A percentile compares a stretch with the other conserved stretches of the same genome.
These are phyloP conservation scores for Campopleginae sp. DNA, from an alignment of 2,888 invertebrate species.

Conservation along the genomic window DNA sequence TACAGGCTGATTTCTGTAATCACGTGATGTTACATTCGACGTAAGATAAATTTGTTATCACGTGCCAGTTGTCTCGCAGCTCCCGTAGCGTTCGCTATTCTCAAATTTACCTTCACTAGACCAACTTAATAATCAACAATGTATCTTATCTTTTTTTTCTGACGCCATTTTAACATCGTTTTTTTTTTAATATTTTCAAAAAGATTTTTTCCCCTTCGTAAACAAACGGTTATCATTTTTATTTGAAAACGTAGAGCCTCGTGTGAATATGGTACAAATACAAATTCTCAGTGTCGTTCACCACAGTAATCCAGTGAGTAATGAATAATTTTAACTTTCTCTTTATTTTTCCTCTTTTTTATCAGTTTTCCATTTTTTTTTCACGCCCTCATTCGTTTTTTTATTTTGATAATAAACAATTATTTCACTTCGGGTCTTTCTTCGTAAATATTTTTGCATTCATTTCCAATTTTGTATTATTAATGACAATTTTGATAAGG, in stretches of 20 bases:
- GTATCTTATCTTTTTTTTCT: slow-evolving; percentile 22
- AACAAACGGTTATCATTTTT: background rate
- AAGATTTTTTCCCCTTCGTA: background rate
- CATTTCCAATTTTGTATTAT: background rate
- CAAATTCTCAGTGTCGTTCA: slow-evolving; percentile 78
- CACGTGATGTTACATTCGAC: slow-evolving; percentile 75
- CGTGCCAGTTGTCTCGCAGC: slow-evolving; percentile 75
- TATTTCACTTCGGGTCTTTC: background rate
- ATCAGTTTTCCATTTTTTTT: background rate
- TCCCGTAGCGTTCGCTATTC: slow-evolving; percentile 66
- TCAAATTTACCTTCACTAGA: slow-evolving; percentile 18
- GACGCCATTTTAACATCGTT: background rate
- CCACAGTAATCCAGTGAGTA: slow-evolving; percentile 78
- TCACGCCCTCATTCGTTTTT: background rate
- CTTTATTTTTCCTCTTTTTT: background rate
- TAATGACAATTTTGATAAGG: slow-evolving; percentile 28
- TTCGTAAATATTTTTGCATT: background rate
- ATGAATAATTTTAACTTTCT: background rate
- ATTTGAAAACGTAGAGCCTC: background rate
- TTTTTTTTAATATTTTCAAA: background rate
- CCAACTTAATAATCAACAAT: slow-evolving; percentile 49
- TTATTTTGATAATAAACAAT: background rate
- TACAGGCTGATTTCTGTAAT: slow-evolving; percentile 70
- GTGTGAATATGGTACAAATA: slow-evolving; percentile 78
- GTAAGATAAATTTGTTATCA: slow-evolving; percentile 76